These are phyloP conservation scores for Notospermus geniculatus DNA, from an alignment of 1,140 invertebrate species.

Conservation along the genomic window DNA sequence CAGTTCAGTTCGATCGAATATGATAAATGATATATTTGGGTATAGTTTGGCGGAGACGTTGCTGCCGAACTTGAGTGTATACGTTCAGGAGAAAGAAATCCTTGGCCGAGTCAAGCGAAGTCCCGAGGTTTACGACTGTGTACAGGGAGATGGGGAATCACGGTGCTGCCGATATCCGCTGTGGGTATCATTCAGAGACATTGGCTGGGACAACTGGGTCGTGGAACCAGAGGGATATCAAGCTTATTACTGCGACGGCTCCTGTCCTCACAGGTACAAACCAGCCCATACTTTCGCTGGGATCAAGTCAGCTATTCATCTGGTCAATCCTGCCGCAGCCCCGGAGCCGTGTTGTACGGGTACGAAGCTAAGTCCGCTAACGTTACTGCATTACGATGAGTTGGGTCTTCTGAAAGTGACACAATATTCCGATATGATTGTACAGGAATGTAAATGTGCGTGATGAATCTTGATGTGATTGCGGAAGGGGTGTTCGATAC, in stretches of 20 bases:
- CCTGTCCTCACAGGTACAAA: conserved; percentile 41
- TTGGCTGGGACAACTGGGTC: conserved; percentile 45
- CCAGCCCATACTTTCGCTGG: conserved; percentile 42
- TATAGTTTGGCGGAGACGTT: background rate
- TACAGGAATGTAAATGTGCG: conserved; percentile 24
- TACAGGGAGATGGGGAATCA: conserved; percentile 31
- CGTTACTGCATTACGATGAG: conserved; percentile 25
- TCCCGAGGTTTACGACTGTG: conserved; percentile 17
- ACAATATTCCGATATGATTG: conserved; percentile 26
- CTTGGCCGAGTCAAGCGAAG: background rate
- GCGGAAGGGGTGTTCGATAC: background rate
- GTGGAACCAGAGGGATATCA: conserved; percentile 38
- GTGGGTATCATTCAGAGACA: conserved; percentile 38
- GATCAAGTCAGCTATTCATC: conserved; percentile 38
- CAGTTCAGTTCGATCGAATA: background rate
- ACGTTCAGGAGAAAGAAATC: background rate
- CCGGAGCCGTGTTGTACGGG: conserved; percentile 26
- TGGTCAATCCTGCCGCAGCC: conserved; percentile 29
- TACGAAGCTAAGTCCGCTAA: conserved; percentile 26
- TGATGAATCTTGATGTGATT: too few relatives aligned
- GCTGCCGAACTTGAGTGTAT: background rate
- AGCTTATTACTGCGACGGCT: conserved; percentile 43
- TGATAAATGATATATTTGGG: conserved; percentile 2
- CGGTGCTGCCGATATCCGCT: conserved; percentile 41
- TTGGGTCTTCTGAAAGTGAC: conserved; percentile 14